These are phyloP conservation scores for Brachyrhaphis roseni DNA, from an alignment of 2,797 vertebrate genomes.

Conservation along the genomic window DNA sequence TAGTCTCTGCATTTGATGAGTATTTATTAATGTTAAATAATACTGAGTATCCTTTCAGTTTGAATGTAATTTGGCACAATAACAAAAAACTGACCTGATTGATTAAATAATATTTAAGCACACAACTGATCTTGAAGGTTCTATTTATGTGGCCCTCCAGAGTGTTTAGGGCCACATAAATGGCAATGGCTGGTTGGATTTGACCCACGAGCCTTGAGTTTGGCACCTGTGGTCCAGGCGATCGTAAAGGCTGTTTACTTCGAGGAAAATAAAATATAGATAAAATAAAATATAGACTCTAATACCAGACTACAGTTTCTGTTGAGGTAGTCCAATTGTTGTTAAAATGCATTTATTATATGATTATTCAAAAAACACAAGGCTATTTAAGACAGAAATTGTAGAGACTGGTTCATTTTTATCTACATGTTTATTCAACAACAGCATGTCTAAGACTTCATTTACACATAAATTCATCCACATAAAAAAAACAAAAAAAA, in stretches of 20 bases:
- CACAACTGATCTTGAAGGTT: no score
- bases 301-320: not conserved
- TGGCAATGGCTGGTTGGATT: no score
- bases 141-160: no score
- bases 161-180: no score
- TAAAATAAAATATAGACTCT: not conserved
- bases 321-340: not conserved
- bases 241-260: not conserved
- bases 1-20: no score
- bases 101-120: no score
- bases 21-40: no score
- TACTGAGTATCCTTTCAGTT: no score
- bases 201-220: no score
- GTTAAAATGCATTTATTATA: not conserved
- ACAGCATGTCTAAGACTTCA: constrained; percentile 29
- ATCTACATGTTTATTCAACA: constrained; percentile 53
- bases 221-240: not conserved
- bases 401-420: not conserved
- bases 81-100: no score
- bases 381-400: not conserved
- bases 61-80: no score
- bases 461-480: constrained; percentile 43
- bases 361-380: not conserved
- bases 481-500: constrained; percentile 21
- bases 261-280: no score